phyloP scores from a whole-genome alignment of 35 echinoderm and acorn worm species.

The Nesometra sesokonis region DNA sequence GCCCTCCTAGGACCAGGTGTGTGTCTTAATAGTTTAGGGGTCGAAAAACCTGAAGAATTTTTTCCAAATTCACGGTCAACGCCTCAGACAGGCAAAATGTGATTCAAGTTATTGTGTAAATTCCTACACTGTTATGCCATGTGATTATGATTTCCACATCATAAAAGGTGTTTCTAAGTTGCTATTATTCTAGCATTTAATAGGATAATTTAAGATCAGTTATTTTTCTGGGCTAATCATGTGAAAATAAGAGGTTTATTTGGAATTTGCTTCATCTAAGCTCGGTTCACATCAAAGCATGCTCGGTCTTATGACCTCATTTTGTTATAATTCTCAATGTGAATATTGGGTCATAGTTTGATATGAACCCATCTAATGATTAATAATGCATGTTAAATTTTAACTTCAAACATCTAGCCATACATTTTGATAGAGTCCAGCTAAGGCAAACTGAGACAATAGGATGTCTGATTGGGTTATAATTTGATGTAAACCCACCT shows the following conservation, averaged over 20 bases:
- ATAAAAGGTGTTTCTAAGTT: neutral
- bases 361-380: too few relatives aligned
- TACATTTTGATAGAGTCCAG: too few relatives aligned
- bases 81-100: neutral
- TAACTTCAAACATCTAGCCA: too few relatives aligned
- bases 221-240: neutral
- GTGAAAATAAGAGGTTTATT: neutral
- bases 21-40: neutral
- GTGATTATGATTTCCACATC: neutral
- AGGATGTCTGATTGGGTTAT: too few relatives aligned
- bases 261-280: too few relatives aligned
- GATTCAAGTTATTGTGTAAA: neutral
- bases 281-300: too few relatives aligned
- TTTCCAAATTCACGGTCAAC: neutral
- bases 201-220: neutral
- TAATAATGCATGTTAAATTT: too few relatives aligned
- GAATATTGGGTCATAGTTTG: too few relatives aligned
- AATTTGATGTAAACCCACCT: too few relatives aligned
- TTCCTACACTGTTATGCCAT: neutral
- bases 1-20: neutral
- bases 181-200: neutral
- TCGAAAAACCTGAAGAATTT: neutral
- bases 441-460: too few relatives aligned
- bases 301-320: too few relatives aligned
- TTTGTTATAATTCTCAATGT: too few relatives aligned